Percentiles rank a stretch among this genome's conserved stretches.
phyloP scores from a whole-genome alignment of 1,140 invertebrate species.

The Diabrotica virgifera region DNA sequence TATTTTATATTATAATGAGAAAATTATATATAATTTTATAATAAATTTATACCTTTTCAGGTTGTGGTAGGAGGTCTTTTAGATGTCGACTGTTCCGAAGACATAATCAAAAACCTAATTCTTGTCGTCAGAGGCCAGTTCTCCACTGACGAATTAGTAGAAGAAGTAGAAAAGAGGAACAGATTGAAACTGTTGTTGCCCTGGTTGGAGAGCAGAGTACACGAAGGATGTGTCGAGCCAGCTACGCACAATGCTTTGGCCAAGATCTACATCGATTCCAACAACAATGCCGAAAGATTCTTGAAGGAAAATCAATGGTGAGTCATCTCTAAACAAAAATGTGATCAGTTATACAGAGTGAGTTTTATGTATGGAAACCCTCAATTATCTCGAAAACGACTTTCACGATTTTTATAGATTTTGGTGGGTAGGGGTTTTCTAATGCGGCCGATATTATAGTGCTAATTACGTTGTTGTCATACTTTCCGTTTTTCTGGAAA shows the following conservation, averaged over 20 bases:
- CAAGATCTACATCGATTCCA: conserved; percentile 99
- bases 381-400: no score
- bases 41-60: not conserved
- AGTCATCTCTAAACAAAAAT: conserved; percentile 19
- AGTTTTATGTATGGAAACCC: no score
- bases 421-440: no score
- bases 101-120: conserved; percentile 99
- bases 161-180: conserved; percentile 97
- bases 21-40: no score
- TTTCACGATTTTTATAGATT: no score
- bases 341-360: no score
- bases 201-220: conserved; percentile 95
- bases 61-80: conserved; percentile 96
- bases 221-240: conserved; percentile 94
- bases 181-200: conserved; percentile 91
- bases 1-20: no score
- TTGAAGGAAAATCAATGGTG: conserved; percentile 77
- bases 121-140: conserved; percentile 96
- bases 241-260: conserved; percentile 99
- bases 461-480: no score
- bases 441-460: no score
- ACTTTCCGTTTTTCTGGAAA: no score
- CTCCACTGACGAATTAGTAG: conserved; percentile 97
- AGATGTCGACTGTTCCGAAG: conserved; percentile 98
- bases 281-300: conserved; percentile 98